Base-by-base conservation (phyloP, 1,140 invertebrate species). In the Leptopilina clavipes region DNA sequence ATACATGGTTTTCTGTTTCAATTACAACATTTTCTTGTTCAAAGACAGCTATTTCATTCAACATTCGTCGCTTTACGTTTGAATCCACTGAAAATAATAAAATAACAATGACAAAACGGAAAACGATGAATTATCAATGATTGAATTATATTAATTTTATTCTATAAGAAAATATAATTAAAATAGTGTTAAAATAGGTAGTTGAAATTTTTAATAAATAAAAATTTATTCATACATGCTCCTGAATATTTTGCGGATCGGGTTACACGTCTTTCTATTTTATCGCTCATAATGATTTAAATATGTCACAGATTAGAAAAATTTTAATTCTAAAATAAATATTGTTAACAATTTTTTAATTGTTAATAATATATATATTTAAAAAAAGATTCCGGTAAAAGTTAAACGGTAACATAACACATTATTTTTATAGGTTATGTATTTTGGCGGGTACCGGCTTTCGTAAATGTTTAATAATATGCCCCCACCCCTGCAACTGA, bases 21-120 rank as follows among this genome's bases (percentile, higher is more conserved):
- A 65, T 31, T 31, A 37, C 25, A 31, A 65, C 12, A 65, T 65
- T 65, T 65, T 65, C 59, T 31, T 22, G 22, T n/a, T 65, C 22
- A 31, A 31, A 12, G n/a, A 65, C 19, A 31, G 31, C 59, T 14
- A 3, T 31, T 65, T 65, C 25, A 31, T 25, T n/a, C 7, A 65
- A 37, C 12, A 31, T 17, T 14, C 22, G 56, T 14, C 22, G 19
- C 12, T 19, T 25, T 10, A 6, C 11, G 19, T 11, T 25, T 54
- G 52, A 18, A 19, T 10, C 8, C 7, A 11, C 17, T 54, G 18
- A 25, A 59, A 25, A 25, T 25, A 22, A 59, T 59, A 14, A 12
- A 2, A 11, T 17, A 56, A 3, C 1, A n/a, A n/a, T n/a, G n/a
- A n/a, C n/a, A n/a, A n/a, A n/a, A n/a, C n/a, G n/a, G n/a, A 19